These are phyloP conservation scores for Todus mexicanus DNA, from an alignment of 2,797 vertebrate species.

Conservation along the genomic window DNA sequence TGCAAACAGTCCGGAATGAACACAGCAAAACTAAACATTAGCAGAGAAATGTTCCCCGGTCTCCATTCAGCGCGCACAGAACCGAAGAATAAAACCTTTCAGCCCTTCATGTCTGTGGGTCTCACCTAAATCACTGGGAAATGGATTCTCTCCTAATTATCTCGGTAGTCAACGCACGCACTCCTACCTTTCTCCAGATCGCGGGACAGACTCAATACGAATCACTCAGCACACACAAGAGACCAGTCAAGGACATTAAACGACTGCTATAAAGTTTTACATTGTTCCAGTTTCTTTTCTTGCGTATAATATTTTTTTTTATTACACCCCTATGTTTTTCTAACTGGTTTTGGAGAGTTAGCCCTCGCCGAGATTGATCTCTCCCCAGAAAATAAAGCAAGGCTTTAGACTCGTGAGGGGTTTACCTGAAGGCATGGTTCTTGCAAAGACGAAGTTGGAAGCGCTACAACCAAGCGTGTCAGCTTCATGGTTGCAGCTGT, in stretches of 20 bases:
- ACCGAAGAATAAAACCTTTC: not conserved
- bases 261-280: not conserved
- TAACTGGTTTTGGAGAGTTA: not conserved
- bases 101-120: not conserved
- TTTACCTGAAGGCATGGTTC: constrained; percentile 94
- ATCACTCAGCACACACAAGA: not conserved
- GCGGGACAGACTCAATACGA: not conserved
- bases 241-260: not conserved
- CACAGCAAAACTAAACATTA: constrained; percentile 22
- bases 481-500: constrained; percentile 94
- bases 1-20: constrained; percentile 16
- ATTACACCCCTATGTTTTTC: accelerated
- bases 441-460: constrained; percentile 92
- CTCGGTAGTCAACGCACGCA: not conserved
- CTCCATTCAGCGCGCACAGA: not conserved
- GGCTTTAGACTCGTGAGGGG: not conserved
- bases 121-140: not conserved
- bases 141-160: not conserved
- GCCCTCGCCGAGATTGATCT: not conserved
- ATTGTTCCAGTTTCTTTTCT: not conserved
- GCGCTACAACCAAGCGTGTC: constrained; percentile 87
- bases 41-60: not conserved
- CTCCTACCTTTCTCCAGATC: not conserved
- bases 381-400: not conserved
- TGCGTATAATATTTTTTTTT: not conserved